These are phyloP conservation scores for Lasius platythorax DNA, from an alignment of 2,888 invertebrate species.

Conservation along the genomic window DNA sequence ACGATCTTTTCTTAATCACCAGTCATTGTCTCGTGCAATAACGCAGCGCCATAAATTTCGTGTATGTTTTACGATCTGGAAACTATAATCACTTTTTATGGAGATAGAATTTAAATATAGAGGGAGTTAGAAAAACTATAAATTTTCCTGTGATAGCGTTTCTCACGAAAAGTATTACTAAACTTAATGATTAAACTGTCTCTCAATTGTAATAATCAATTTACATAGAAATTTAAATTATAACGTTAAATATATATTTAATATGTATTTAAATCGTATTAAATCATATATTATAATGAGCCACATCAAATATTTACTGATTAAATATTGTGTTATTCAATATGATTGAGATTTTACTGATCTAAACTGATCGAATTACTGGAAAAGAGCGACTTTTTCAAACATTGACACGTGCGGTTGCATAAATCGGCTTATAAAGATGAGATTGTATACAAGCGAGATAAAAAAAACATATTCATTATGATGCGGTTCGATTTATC, in stretches of 20 bases:
- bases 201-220: conserved; percentile 20
- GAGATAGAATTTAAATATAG: conserved; percentile 7
- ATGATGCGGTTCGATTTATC: conserved; percentile 16
- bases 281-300: background rate
- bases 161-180: background rate
- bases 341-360: conserved; percentile 20
- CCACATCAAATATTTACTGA: conserved; percentile 33
- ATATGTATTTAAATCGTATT: conserved; percentile 16
- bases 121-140: background rate
- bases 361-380: conserved; percentile 21
- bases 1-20: conserved; percentile 15
- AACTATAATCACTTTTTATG: background rate
- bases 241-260: conserved; percentile 15
- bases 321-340: conserved; percentile 25
- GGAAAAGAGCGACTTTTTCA: conserved; percentile 31
- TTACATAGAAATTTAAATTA: conserved; percentile 26
- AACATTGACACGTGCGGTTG: background rate
- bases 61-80: background rate
- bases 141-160: background rate
- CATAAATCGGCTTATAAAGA: background rate
- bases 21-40: background rate
- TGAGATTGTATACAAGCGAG: background rate
- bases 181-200: background rate
- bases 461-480: background rate
- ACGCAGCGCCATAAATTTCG: background rate